phyloP scores from a whole-genome alignment of 2,888 invertebrate genomes.

The Hydriomena furcata region DNA sequence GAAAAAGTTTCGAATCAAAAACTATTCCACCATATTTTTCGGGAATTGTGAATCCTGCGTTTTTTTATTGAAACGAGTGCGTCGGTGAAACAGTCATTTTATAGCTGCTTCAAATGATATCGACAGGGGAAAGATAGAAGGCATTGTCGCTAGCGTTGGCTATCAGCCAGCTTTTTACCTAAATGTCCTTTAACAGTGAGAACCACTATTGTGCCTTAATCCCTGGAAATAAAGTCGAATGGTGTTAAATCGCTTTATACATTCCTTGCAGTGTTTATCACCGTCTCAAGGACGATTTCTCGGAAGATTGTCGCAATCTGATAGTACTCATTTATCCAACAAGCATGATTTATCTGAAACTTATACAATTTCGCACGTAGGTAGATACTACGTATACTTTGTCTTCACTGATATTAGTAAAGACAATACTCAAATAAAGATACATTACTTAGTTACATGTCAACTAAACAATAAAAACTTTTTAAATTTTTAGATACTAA shows the following conservation, averaged over 20 bases:
- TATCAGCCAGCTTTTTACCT: slow-evolving; percentile 50
- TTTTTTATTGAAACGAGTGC: slow-evolving; percentile 38
- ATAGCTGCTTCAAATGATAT: slow-evolving; percentile 53
- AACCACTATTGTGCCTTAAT: slow-evolving; percentile 31
- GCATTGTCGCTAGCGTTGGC: slow-evolving; percentile 61
- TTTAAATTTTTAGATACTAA: too few species aligned
- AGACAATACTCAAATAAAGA: too few species aligned
- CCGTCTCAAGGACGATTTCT: slow-evolving; percentile 34
- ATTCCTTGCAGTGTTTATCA: slow-evolving; percentile 25
- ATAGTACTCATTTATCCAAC: slow-evolving; percentile 30
- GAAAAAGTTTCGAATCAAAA: slow-evolving; percentile 18
- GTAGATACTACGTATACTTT: too few species aligned
- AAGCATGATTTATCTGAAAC: not conserved
- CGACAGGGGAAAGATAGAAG: slow-evolving; percentile 55
- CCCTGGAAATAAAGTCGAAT: slow-evolving; percentile 28
- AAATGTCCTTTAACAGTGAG: slow-evolving; percentile 38
- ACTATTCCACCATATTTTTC: slow-evolving; percentile 31
- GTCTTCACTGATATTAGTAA: too few species aligned
- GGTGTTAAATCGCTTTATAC: slow-evolving; percentile 17
- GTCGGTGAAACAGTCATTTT: slow-evolving; percentile 41
- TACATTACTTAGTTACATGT: too few species aligned
- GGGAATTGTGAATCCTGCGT: slow-evolving; percentile 19
- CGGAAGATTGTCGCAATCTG: slow-evolving; percentile 33
- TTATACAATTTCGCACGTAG: too few species aligned
- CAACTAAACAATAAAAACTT: too few species aligned